phyloP scores from a whole-genome alignment of 2,888 invertebrate genomes.

The Barypeithes pellucidus region DNA sequence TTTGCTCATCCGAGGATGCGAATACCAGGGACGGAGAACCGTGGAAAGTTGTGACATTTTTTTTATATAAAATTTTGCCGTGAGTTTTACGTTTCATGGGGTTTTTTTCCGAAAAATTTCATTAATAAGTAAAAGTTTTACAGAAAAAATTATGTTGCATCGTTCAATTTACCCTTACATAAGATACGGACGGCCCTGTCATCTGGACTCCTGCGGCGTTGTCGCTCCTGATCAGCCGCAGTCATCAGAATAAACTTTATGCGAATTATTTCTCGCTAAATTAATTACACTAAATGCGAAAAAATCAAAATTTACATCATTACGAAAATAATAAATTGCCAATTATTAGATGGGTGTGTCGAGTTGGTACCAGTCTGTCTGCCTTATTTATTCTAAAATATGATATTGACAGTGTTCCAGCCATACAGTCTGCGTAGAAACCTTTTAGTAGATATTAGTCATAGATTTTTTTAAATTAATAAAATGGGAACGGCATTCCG shows the following conservation, averaged over 20 bases:
- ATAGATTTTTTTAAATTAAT: slow-evolving; percentile 18
- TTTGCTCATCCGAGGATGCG: slow-evolving; percentile 63
- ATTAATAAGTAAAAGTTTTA: no score
- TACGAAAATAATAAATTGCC: slow-evolving; percentile 14
- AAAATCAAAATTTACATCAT: slow-evolving; percentile 30
- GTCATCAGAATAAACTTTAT: neutral
- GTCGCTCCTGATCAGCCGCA: neutral
- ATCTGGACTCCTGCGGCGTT: neutral
- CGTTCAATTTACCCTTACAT: neutral
- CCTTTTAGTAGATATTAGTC: slow-evolving; percentile 40
- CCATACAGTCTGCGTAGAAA: slow-evolving; percentile 42
- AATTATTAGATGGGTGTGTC: slow-evolving; percentile 29
- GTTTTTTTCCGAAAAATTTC: no score
- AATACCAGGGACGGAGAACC: slow-evolving; percentile 26
- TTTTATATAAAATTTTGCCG: neutral
- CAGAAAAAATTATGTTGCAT: no score
- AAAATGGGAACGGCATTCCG: neutral
- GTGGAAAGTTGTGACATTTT: neutral
- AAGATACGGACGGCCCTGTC: neutral
- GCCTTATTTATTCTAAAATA: slow-evolving; percentile 28
- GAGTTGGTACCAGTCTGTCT: slow-evolving; percentile 28
- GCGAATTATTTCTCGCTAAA: neutral
- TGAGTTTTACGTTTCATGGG: no score
- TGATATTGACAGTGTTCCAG: slow-evolving; percentile 22
- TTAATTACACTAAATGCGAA: slow-evolving; percentile 6